Conservation (phyloP, 1,140 invertebrate species). For the Anoplophora glabripennis region DNA sequence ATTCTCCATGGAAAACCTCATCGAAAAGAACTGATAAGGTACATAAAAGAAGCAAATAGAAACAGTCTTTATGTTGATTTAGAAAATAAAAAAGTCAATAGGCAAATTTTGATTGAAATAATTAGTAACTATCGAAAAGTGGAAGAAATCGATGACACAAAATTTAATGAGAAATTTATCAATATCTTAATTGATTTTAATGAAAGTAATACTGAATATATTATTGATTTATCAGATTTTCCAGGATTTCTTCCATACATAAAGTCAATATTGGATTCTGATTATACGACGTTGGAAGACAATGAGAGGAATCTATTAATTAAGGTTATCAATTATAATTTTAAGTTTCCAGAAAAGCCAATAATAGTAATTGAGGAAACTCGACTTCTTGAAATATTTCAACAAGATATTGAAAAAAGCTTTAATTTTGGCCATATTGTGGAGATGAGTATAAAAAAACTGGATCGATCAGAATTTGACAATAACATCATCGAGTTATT, state of each 20-base stretch:
- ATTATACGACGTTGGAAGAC: background rate
- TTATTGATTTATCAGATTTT: slow-evolving; percentile 4
- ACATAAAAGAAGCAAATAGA: background rate
- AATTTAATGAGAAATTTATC: background rate
- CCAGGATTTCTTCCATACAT: background rate
- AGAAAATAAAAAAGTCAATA: background rate
- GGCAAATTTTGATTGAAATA: slow-evolving; percentile 5
- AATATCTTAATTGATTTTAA: background rate
- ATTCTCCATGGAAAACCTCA: background rate
- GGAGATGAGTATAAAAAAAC: background rate
- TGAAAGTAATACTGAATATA: background rate
- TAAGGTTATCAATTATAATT: slow-evolving; percentile 6
- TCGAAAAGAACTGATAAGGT: background rate
- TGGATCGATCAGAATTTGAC: background rate
- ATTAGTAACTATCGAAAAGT: background rate
- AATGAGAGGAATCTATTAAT: background rate
- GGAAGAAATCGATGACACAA: background rate
- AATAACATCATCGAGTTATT: slow-evolving; percentile 5
- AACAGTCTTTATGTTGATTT: background rate
- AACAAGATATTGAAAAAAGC: too few species aligned
- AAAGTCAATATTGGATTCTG: background rate
- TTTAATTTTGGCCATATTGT: too few species aligned
- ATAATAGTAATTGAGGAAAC: too few species aligned
- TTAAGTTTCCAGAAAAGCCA: slow-evolving; percentile 3
- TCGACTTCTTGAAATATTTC: too few species aligned